Conservation (phyloP, 2,797 vertebrate genomes). For the Coregonus sp. region DNA sequence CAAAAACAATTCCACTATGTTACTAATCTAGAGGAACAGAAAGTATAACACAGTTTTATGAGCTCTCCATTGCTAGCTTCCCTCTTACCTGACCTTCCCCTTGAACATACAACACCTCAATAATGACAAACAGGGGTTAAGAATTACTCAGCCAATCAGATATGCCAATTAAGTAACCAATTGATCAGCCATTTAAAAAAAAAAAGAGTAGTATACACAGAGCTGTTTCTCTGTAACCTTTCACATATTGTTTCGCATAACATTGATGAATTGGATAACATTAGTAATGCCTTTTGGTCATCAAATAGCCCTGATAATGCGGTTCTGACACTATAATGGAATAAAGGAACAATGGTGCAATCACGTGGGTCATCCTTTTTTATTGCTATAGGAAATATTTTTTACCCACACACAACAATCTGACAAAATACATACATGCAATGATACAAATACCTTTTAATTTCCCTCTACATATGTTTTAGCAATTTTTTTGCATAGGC, state of each 20-base stretch:
- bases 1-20: not conserved
- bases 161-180: slow-evolving; percentile 11
- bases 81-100: not conserved
- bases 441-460: slow-evolving; percentile 25
- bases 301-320: not conserved
- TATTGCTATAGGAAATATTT: slow-evolving; percentile 46
- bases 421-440: slow-evolving; percentile 29
- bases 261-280: not conserved
- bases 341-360: slow-evolving; percentile 14
- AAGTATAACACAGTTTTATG: not conserved
- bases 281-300: not conserved
- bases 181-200: not conserved
- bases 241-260: not conserved
- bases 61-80: not conserved
- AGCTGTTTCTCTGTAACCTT: not conserved
- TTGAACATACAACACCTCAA: not conserved
- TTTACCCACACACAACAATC: slow-evolving; percentile 5
- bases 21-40: not conserved
- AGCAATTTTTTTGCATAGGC: slow-evolving; percentile 27
- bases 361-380: slow-evolving; percentile 32
- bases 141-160: slow-evolving; percentile 49
- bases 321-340: slow-evolving; percentile 7
- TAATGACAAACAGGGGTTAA: slow-evolving; percentile 32
- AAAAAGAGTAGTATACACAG: not conserved
- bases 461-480: slow-evolving; percentile 12